These are phyloP conservation scores for Drosophila birchii DNA, from an alignment of 2,888 invertebrate genomes.

Conservation along the genomic window DNA sequence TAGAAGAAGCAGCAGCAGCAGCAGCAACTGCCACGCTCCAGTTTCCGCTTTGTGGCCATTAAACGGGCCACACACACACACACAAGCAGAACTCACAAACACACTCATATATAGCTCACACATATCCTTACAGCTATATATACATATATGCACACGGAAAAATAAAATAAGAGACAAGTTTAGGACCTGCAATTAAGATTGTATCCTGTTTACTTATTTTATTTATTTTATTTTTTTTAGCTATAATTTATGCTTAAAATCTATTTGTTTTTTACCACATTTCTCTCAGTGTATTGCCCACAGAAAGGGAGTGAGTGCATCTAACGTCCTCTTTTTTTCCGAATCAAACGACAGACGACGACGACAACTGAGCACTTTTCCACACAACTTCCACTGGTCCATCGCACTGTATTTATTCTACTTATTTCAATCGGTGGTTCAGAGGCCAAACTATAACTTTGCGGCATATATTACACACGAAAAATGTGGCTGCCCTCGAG, in stretches of 20 bases:
- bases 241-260: neutral
- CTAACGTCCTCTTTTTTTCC: slow-evolving; percentile 44
- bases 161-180: neutral
- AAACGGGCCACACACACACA: slow-evolving; percentile 61
- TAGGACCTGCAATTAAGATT: too few relatives aligned
- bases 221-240: neutral
- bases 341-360: slow-evolving; percentile 24
- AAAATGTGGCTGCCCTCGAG: slow-evolving; percentile 9
- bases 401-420: slow-evolving; percentile 1
- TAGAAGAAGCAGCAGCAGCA: slow-evolving; percentile 25
- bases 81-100: slow-evolving; percentile 3
- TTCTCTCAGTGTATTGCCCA: slow-evolving; percentile 22
- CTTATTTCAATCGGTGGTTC: slow-evolving; percentile 40
- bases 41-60: slow-evolving; percentile 77
- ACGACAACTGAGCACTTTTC: slow-evolving; percentile 39
- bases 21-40: slow-evolving; percentile 72
- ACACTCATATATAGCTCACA: slow-evolving; percentile 2
- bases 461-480: slow-evolving; percentile 25
- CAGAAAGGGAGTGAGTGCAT: slow-evolving; percentile 42
- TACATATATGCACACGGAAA: neutral
- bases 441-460: slow-evolving; percentile 39
- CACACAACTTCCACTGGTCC: slow-evolving; percentile 14
- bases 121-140: neutral
- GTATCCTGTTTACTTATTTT: neutral
- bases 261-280: neutral